Evolutionary conservation across 2,888 invertebrate genomes (phyloP), one percentile per base, ranked within the genome.

Genomic region (Nebria salina): DNA sequence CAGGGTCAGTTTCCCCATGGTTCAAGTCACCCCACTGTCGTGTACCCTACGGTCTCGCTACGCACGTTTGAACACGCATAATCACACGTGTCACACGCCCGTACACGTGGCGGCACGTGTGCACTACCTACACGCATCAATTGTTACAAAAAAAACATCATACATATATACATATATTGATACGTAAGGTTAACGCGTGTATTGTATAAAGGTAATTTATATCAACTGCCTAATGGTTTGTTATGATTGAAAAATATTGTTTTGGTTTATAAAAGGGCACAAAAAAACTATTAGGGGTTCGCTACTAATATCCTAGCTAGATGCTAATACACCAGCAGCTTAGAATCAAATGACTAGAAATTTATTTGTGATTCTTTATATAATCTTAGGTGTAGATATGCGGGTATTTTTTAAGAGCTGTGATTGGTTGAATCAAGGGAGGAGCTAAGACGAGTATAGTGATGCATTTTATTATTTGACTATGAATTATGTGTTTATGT

Each of bases 161-260:
- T 34, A 34, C 5, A 34, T 34, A 34, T 34, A 34, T 34, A 34
- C 34, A 34, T 34, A 34, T 34, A 34, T 34, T 34, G 34, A 34
- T 34, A 34, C 34, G 34, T 34, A 34, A 34, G 34, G 34, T 34
- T 34, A 34, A 34, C 34, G 34, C 5, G 8, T 54, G 13, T 54
- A 54, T 54, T 54, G 54, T 54, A 4, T 54, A 54, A 11, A 54
- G 54, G 54, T 54, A 54, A 54, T 54, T 54, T 54, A 54, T 54
- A 54, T 13, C 11, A 54, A 54, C 54, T 54, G 13, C 54, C 8
- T 54, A 54, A 54, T 54, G 54, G 54, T 54, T 54, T 54, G 54
- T 54, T 54, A 54, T 54, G 54, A 54, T 54, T 54, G 54, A 54
- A 68, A 68, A 68, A 68, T 68, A 68, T 68, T 68, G n/a, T 68